phyloP scores from a whole-genome alignment of 2,888 invertebrate genomes.

The Parnassius mnemosyne region DNA sequence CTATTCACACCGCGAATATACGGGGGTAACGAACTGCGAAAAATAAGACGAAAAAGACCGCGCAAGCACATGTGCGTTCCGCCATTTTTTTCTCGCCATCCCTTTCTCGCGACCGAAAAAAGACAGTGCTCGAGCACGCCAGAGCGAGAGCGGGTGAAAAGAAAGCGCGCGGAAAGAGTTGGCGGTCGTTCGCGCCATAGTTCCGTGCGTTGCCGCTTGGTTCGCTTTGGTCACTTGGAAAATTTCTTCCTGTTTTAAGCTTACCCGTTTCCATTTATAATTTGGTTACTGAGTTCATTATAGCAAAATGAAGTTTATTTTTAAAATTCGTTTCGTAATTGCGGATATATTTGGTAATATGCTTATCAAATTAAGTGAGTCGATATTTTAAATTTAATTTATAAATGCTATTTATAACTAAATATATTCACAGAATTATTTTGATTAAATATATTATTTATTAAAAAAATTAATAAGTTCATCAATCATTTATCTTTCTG shows the following conservation, averaged over 20 bases:
- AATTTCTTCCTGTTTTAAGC: slow-evolving; percentile 73
- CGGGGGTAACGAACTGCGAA: slow-evolving; percentile 76
- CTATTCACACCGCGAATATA: slow-evolving; percentile 54
- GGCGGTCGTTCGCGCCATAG: slow-evolving; percentile 64
- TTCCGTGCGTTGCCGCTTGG: slow-evolving; percentile 63
- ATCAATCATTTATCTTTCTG: too few relatives aligned
- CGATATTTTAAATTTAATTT: too few relatives aligned
- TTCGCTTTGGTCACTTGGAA: slow-evolving; percentile 56
- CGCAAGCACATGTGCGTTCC: slow-evolving; percentile 76
- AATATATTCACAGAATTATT: too few relatives aligned
- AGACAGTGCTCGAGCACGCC: slow-evolving; percentile 40
- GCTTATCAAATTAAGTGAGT: too few relatives aligned
- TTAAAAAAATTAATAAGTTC: too few relatives aligned
- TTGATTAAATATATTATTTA: too few relatives aligned
- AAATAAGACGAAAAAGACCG: slow-evolving; percentile 72
- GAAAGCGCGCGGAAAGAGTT: slow-evolving; percentile 74
- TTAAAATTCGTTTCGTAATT: too few relatives aligned
- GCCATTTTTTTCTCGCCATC: slow-evolving; percentile 71
- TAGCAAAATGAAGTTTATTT: too few relatives aligned
- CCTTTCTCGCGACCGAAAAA: slow-evolving; percentile 66
- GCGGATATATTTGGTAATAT: too few relatives aligned
- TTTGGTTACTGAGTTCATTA: slow-evolving; percentile 31
- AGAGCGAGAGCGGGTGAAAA: slow-evolving; percentile 61
- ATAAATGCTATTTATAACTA: too few relatives aligned
- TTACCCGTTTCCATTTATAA: slow-evolving; percentile 49